Conservation (phyloP, 2,113 vertebrate species). For the Pseudorectes ferrugineus region DNA sequence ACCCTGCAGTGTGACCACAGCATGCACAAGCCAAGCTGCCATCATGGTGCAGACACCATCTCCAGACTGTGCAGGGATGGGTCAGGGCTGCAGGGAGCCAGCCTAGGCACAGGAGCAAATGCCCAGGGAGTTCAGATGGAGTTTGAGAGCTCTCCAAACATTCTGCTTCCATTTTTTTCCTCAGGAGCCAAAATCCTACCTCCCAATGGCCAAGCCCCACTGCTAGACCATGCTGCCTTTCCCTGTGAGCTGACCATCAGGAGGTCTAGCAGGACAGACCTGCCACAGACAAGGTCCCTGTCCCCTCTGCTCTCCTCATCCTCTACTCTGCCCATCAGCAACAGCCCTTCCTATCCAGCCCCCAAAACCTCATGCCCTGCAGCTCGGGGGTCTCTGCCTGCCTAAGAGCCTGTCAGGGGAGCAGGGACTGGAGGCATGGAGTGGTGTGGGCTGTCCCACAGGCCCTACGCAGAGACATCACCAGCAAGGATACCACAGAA, state of each 20-base stretch:
- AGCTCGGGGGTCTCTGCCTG: accelerated
- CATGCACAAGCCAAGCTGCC: not conserved
- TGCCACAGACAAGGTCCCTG: not conserved
- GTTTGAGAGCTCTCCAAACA: not conserved
- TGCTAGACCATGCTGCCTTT: not conserved
- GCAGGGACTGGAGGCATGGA: not conserved
- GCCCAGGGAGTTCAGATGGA: not conserved
- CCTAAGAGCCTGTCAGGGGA: accelerated
- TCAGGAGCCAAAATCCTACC: not conserved
- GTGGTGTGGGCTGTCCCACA: not conserved
- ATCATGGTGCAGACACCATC: not conserved
- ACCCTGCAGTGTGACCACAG: not conserved
- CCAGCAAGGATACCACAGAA: not conserved
- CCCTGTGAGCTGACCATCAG: not conserved
- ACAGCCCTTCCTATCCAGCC: not conserved
- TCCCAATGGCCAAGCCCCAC: not conserved
- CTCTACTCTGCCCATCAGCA: not conserved
- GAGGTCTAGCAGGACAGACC: not conserved
- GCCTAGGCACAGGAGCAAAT: not conserved
- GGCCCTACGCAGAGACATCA: not conserved
- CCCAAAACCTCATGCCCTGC: not conserved
- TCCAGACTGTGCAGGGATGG: not conserved
- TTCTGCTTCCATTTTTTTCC: not conserved
- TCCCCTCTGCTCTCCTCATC: not conserved
- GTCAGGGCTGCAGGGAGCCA: not conserved